phyloP scores from a whole-genome alignment of 2,797 vertebrate genomes.

The Bucorvus abyssinicus region DNA sequence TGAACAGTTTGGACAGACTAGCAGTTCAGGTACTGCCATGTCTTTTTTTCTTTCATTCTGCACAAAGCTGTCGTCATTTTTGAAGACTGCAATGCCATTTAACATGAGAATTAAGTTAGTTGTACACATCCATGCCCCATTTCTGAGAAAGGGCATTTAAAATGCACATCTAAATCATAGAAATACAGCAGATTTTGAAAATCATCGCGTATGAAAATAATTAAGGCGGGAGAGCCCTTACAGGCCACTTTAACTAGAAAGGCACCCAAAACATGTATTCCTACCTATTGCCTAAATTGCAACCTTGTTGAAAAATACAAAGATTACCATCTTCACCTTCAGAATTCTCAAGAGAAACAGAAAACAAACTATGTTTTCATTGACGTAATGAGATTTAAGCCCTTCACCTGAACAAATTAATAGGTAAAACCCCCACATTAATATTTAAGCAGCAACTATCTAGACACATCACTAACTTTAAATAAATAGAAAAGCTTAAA shows the following conservation, averaged over 20 bases:
- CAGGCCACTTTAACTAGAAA: neutral
- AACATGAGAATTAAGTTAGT: neutral
- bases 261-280: neutral
- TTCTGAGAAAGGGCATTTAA: neutral
- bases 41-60: neutral
- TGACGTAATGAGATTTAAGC: neutral
- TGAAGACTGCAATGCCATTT: neutral
- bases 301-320: neutral
- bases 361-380: neutral
- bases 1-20: neutral
- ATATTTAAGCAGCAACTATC: neutral
- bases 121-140: neutral
- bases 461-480: neutral
- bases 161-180: neutral
- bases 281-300: neutral
- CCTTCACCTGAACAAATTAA: neutral
- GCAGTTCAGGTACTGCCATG: neutral
- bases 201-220: neutral
- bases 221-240: neutral
- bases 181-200: neutral
- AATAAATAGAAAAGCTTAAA: neutral
- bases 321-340: neutral
- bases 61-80: neutral
- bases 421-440: neutral
- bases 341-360: neutral